Percentiles rank a stretch among this genome's conserved stretches.
Conservation (phyloP, 2,888 invertebrate species). For the Pimpla rufipes region DNA sequence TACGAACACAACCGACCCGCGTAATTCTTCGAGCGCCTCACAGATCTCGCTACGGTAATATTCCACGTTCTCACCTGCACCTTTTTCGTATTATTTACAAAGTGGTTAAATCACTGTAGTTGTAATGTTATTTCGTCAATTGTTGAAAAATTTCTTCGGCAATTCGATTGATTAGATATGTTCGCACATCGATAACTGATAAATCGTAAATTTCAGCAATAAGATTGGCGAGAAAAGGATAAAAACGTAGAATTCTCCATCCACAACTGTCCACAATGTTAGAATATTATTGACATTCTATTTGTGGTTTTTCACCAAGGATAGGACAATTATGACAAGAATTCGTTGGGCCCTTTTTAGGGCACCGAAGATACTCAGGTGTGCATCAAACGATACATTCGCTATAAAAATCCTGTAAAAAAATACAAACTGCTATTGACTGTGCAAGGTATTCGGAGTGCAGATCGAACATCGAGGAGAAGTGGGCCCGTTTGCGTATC, state of each 20-base stretch:
- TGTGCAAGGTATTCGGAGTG: constrained; percentile 62
- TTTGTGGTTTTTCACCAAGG: constrained; percentile 28
- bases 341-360: constrained; percentile 78
- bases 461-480: constrained; percentile 78
- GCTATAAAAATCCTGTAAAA: background rate
- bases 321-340: constrained; percentile 75
- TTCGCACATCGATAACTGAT: background rate
- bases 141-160: constrained; percentile 11
- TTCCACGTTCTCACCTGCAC: constrained; percentile 37
- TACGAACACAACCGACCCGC: no score
- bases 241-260: constrained; percentile 27
- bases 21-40: constrained; percentile 13
- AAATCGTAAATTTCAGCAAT: background rate
- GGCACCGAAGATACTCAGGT: constrained; percentile 76
- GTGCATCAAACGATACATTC: constrained; percentile 47
- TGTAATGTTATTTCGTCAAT: constrained; percentile 33
- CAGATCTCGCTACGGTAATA: constrained; percentile 42
- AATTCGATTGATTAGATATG: background rate
- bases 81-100: constrained; percentile 56
- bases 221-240: background rate
- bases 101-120: constrained; percentile 1
- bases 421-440: constrained; percentile 52
- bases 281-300: background rate
- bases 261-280: background rate
- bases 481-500: constrained; percentile 77